These are phyloP conservation scores for Gadopsis marmoratus DNA, from an alignment of 2,797 vertebrate species.

Conservation along the genomic window DNA sequence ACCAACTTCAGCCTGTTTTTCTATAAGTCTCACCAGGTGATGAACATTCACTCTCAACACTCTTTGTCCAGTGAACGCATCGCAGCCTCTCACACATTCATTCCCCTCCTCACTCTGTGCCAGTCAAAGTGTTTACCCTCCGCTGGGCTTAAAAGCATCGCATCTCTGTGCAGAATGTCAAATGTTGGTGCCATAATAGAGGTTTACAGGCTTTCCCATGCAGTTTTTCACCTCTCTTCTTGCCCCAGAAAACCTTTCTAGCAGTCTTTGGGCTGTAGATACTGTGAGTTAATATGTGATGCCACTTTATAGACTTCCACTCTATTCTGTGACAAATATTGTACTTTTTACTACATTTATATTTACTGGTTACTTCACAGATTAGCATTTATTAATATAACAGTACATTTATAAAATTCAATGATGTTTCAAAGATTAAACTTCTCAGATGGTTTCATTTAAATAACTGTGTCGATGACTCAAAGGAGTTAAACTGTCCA, in stretches of 20 bases:
- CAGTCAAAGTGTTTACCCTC: slow-evolving; percentile 34
- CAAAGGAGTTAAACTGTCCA: background rate
- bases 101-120: background rate
- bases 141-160: slow-evolving; percentile 47
- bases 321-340: background rate
- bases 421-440: background rate
- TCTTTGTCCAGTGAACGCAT: slow-evolving; percentile 9
- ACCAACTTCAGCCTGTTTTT: slow-evolving; percentile 99
- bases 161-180: slow-evolving; percentile 70
- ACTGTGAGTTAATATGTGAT: background rate
- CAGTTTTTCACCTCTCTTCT: background rate
- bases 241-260: background rate
- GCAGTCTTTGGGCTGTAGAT: background rate
- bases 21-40: slow-evolving; percentile 98
- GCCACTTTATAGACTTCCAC: background rate
- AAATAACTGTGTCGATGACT: too few relatives aligned
- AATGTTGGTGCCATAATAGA: slow-evolving; percentile 40
- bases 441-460: too few relatives aligned
- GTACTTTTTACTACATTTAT: background rate
- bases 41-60: background rate
- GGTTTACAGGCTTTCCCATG: slow-evolving; percentile 35
- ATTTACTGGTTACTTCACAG: background rate
- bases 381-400: background rate
- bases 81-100: background rate
- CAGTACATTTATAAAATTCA: background rate